Evolutionary conservation across 1,140 invertebrate species (phyloP).

Genomic region (Procambarus clarkii): DNA sequence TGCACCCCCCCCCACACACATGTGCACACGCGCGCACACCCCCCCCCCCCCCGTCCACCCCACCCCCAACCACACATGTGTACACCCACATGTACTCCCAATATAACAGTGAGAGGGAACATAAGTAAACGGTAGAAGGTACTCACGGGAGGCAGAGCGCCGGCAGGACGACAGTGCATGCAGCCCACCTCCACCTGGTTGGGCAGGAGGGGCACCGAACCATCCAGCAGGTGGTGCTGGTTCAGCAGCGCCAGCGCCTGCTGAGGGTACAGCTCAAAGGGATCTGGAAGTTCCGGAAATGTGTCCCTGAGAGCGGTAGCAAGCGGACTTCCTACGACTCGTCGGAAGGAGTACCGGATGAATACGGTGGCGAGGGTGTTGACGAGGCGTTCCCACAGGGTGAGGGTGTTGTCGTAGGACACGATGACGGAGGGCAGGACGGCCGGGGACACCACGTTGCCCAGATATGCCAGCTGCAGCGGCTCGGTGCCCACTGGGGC

Average conservation of each 20-base stretch:
- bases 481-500: slow-evolving; percentile 60
- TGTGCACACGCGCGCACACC: too few species aligned
- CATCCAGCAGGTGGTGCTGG: slow-evolving; percentile 68
- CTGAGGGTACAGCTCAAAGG: slow-evolving; percentile 44
- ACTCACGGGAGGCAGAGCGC: slow-evolving; percentile 28
- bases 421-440: slow-evolving; percentile 63
- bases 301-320: slow-evolving; percentile 47
- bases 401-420: slow-evolving; percentile 56
- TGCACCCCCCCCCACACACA: neutral
- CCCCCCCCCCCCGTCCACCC: too few species aligned
- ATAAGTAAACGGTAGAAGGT: neutral
- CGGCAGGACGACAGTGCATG: slow-evolving; percentile 53
- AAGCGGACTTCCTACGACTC: slow-evolving; percentile 49
- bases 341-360: slow-evolving; percentile 58
- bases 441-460: slow-evolving; percentile 65
- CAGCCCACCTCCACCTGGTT: slow-evolving; percentile 70
- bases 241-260: slow-evolving; percentile 64
- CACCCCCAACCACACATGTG: neutral
- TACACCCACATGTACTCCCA: too few species aligned
- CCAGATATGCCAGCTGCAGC: slow-evolving; percentile 66
- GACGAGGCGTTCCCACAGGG: slow-evolving; percentile 69
- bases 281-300: slow-evolving; percentile 67
- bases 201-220: slow-evolving; percentile 66
- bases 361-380: slow-evolving; percentile 59
- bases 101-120: neutral